Percentiles rank a stretch among this genome's conserved stretches.
phyloP scores from a whole-genome alignment of 1,140 invertebrate species.

The Meloidogyne chitwoodi region DNA sequence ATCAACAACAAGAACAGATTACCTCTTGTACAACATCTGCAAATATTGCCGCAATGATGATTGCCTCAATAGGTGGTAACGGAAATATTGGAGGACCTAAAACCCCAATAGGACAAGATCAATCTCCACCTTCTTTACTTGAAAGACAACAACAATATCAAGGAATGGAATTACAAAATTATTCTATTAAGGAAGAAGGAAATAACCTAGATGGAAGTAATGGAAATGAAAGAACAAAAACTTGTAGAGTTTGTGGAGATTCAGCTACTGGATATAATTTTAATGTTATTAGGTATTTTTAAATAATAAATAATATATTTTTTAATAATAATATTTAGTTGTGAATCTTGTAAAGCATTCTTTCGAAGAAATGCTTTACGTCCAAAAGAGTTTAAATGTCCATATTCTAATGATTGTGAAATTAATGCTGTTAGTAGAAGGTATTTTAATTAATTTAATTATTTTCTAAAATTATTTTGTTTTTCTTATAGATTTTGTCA shows the following conservation, averaged over 20 bases:
- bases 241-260: slow-evolving; percentile 81
- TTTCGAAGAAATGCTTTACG: slow-evolving; percentile 80
- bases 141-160: not conserved
- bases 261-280: slow-evolving; percentile 87
- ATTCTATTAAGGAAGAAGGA: not conserved
- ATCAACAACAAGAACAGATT: not conserved
- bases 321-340: slow-evolving; percentile 6
- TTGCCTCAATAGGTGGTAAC: not conserved
- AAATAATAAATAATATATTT: not conserved
- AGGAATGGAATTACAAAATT: not conserved
- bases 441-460: slow-evolving; percentile 60
- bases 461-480: slow-evolving; percentile 69
- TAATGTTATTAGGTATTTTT: slow-evolving; percentile 69
- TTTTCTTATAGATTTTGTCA: slow-evolving; percentile 69
- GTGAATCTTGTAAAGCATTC: slow-evolving; percentile 96
- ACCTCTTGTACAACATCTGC: not conserved
- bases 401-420: slow-evolving; percentile 83
- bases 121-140: not conserved
- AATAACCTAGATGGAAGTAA: slow-evolving; percentile 22
- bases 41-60: not conserved
- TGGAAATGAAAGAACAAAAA: slow-evolving; percentile 61
- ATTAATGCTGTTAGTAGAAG: slow-evolving; percentile 81
- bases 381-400: slow-evolving; percentile 79
- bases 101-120: not conserved
- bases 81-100: not conserved